Percentiles rank a stretch among this genome's conserved stretches.
These are phyloP conservation scores for Prorops nasuta DNA, from an alignment of 1,140 invertebrate genomes.

Conservation along the genomic window DNA sequence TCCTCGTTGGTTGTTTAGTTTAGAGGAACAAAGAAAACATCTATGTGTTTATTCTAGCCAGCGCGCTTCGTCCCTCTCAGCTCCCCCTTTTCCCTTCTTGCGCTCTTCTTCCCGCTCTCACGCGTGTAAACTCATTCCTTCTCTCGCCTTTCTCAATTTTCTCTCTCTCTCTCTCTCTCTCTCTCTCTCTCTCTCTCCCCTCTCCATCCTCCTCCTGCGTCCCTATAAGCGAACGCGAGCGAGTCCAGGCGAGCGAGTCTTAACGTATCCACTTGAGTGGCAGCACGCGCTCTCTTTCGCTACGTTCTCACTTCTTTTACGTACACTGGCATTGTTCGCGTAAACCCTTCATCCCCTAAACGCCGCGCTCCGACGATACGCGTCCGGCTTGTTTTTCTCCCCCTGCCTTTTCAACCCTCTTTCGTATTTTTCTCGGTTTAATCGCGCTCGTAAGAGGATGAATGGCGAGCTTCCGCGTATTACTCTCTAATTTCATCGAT, in stretches of 20 bases:
- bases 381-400: not conserved
- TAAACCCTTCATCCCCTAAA: slow-evolving; percentile 20
- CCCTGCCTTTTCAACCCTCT: not conserved
- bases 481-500: not conserved
- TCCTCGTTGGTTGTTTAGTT: slow-evolving; percentile 63
- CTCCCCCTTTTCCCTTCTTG: slow-evolving; percentile 23
- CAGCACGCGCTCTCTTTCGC: not conserved
- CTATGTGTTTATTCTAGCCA: slow-evolving; percentile 64
- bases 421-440: too few relatives aligned
- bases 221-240: too few relatives aligned
- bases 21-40: slow-evolving; percentile 65
- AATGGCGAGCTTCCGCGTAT: not conserved
- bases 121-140: too few relatives aligned
- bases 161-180: slow-evolving; percentile 11
- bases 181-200: slow-evolving; percentile 15
- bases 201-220: slow-evolving; percentile 15
- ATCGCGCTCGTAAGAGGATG: too few relatives aligned
- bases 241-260: not conserved
- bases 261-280: slow-evolving; percentile 2
- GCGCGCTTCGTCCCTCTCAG: slow-evolving; percentile 44
- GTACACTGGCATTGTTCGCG: too few relatives aligned
- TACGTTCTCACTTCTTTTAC: not conserved
- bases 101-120: slow-evolving; percentile 15
- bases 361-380: slow-evolving; percentile 10
- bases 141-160: slow-evolving; percentile 12